Evolutionary conservation across 2,797 vertebrate genomes (phyloP).

Genomic region (Lutjanus campechanus): DNA sequence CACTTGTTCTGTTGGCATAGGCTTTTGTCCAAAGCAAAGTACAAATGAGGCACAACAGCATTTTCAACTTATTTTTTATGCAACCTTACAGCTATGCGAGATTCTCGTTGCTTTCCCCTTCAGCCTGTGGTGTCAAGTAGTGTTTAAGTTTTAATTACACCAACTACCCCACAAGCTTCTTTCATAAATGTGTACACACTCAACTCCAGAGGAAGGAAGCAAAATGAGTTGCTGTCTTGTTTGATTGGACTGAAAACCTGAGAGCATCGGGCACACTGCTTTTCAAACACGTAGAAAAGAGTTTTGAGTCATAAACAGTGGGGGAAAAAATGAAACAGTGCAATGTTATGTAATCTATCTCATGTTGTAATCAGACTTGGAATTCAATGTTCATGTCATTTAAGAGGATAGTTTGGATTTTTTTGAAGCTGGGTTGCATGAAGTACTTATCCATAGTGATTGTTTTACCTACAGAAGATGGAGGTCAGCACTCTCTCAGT

Average conservation of each 20-base stretch:
- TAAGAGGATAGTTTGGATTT: no score
- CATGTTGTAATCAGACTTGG: neutral
- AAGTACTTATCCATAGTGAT: no score
- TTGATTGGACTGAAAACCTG: conserved; percentile 17
- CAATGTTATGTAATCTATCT: neutral
- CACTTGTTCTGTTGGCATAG: neutral
- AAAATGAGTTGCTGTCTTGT: neutral
- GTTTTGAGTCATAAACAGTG: neutral
- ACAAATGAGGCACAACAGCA: neutral
- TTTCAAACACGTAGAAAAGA: conserved; percentile 1
- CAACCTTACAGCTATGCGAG: neutral
- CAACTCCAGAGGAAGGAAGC: neutral
- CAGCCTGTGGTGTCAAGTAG: neutral
- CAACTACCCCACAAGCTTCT: neutral
- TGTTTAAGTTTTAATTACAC: conserved; percentile 24
- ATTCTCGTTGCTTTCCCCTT: neutral
- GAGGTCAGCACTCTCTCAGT: no score
- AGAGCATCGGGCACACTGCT: neutral
- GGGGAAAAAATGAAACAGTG: neutral
- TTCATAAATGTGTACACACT: conserved; percentile 8
- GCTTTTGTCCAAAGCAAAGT: neutral
- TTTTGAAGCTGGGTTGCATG: no score
- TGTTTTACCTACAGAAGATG: no score
- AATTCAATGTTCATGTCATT: neutral
- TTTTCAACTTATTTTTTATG: neutral